A percentile compares a stretch with the other conserved stretches of the same genome.
phyloP scores from a whole-genome alignment of 2,888 invertebrate genomes.

The Amiota communis region DNA sequence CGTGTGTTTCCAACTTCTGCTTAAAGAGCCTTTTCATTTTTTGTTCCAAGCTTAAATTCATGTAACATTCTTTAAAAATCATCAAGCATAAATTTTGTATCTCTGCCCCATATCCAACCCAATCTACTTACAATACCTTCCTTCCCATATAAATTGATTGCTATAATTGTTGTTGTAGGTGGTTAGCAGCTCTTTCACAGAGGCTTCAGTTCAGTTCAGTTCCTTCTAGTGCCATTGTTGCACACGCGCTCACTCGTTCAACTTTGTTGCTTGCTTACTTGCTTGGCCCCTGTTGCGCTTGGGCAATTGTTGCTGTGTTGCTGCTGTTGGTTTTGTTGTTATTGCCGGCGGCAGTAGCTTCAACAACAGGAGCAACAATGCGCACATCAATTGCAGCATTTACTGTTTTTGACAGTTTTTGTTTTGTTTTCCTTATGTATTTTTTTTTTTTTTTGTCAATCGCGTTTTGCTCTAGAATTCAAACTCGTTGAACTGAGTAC shows the following conservation, averaged over 20 bases:
- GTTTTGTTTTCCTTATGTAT: conserved; percentile 14
- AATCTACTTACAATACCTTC: neutral
- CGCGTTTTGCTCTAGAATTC: conserved; percentile 14
- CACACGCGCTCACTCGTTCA: neutral
- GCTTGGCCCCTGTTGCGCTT: conserved; percentile 56
- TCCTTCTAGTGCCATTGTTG: conserved; percentile 1
- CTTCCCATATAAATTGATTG: conserved; percentile 1
- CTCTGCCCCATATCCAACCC: neutral
- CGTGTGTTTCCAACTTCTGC: conserved; percentile 12
- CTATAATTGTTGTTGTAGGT: conserved; percentile 5
- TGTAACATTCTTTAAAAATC: conserved; percentile 15
- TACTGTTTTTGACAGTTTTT: conserved; percentile 67
- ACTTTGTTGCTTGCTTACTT: no score
- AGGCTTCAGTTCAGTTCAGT: conserved; percentile 3
- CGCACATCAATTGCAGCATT: conserved; percentile 71
- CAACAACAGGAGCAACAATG: conserved; percentile 60
- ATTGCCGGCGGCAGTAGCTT: conserved; percentile 19
- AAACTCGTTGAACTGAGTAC: neutral
- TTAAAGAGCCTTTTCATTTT: neutral
- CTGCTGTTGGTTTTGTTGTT: conserved; percentile 54
- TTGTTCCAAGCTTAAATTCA: conserved; percentile 15
- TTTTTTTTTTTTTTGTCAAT: conserved; percentile 34
- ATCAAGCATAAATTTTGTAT: conserved; percentile 28
- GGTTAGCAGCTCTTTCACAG: neutral
- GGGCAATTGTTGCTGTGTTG: conserved; percentile 39